A percentile compares a stretch with the other conserved stretches of the same genome.
Evolutionary conservation across 2,113 vertebrate genomes (phyloP).

Genomic region (Cynoglossus semilaevis): DNA sequence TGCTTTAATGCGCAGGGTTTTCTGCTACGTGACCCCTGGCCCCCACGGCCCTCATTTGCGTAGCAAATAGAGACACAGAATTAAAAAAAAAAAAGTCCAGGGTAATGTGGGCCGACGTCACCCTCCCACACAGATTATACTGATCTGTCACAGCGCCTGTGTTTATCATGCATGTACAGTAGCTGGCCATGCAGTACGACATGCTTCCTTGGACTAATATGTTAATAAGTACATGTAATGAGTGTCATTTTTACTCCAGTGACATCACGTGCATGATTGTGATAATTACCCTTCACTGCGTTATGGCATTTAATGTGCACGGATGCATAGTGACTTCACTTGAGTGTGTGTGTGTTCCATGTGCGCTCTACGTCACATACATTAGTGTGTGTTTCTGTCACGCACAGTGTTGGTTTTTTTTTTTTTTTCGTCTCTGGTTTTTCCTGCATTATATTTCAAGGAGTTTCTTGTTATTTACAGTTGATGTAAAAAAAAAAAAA

Average conservation of each 20-base stretch:
- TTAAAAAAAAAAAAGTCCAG: background rate
- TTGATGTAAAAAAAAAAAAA: too few relatives aligned
- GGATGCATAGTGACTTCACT: slow-evolving; percentile 11
- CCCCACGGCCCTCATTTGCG: too few relatives aligned
- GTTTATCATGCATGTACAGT: slow-evolving; percentile 33
- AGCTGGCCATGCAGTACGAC: slow-evolving; percentile 37
- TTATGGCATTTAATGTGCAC: slow-evolving; percentile 34
- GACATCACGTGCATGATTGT: slow-evolving; percentile 33
- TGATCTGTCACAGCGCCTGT: slow-evolving; percentile 4
- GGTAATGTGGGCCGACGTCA: slow-evolving; percentile 17
- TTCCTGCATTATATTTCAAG: too few relatives aligned
- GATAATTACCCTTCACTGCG: slow-evolving; percentile 30
- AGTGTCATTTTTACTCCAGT: slow-evolving; percentile 26
- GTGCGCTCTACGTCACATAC: background rate
- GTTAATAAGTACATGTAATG: slow-evolving; percentile 31
- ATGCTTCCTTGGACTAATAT: slow-evolving; percentile 39
- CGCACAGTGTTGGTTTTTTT: background rate
- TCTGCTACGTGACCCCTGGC: too few relatives aligned
- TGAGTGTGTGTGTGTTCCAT: slow-evolving; percentile 11
- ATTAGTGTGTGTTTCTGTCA: background rate
- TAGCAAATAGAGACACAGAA: too few relatives aligned
- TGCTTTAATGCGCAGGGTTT: too few relatives aligned
- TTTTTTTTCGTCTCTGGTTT: too few relatives aligned
- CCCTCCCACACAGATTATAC: slow-evolving; percentile 27
- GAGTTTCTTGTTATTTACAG: too few relatives aligned